Evolutionary conservation across 2,113 vertebrate genomes (phyloP), one percentile per base, ranked within the genome.

Genomic region (Ardeotis arabs): DNA sequence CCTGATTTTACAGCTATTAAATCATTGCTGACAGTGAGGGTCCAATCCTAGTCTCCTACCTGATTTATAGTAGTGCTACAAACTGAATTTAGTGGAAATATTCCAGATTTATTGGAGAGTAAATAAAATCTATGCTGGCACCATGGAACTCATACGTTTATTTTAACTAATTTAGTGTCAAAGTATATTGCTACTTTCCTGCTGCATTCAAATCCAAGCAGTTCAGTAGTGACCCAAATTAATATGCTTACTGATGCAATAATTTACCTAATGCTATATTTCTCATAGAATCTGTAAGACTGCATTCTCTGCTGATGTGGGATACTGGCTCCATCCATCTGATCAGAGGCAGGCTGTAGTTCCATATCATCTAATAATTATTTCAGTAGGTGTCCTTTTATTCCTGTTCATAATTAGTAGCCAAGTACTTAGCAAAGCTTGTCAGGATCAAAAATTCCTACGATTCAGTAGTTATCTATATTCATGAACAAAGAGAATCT

Each of bases 311-410:
- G 53, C 18, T 92, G 33, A n/a, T 69, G n/a, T 25, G 45, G 58
- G 35, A 89, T 59, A 84, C 14, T 60, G 39, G 31, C 13, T 77
- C 35, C 28, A 75, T 67, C 72, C 84, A 77, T 77, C 49, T 84
- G 68, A 87, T 87, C 88, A 93, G 88, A 89, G 56, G 47, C 62
- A 92, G 58, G 29, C 28, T 93, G 87, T 73, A 78, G 44, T 50
- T 37, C 6, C 52, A 63, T 31, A 73, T 72, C 29, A 14, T 89
- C 90, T 95, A 95, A 94, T 87, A 95, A 90, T 87, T 93, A 81
- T 91, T 95, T 94, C 94, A 94, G 79, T 56, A 96, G 73, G 76
- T 90, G 84, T 86, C 72, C 63, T 96, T 91, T 94, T 88, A 87
- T 93, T 93, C 62, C 63, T 77, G n/a, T 78, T 92, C 72, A 56